Conservation (phyloP, 1,140 invertebrate genomes). For the Eriosoma lanigerum region DNA sequence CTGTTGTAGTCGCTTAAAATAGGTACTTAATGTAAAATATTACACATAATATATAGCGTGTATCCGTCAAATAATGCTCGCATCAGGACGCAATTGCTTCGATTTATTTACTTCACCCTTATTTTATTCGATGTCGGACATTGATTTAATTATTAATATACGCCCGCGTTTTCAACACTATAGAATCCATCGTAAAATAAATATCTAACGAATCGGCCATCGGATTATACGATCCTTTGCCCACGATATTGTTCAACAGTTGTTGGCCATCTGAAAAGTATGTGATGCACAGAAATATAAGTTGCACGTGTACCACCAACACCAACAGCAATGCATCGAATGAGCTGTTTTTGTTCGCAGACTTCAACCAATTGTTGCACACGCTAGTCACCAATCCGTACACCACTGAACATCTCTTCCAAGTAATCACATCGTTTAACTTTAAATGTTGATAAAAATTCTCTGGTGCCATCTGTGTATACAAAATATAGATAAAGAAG, state of each 20-base stretch:
- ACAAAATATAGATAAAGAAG: too few relatives aligned
- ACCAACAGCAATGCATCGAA: conserved; percentile 5
- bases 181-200: conserved; percentile 29
- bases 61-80: not conserved
- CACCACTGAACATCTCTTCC: conserved; percentile 17
- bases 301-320: conserved; percentile 24
- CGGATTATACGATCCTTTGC: conserved; percentile 7
- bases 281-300: conserved; percentile 18
- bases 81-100: not conserved
- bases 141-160: not conserved
- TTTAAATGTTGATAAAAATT: not conserved
- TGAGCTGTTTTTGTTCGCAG: not conserved
- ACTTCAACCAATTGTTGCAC: conserved; percentile 29
- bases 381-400: not conserved
- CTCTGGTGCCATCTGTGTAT: not conserved
- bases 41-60: not conserved
- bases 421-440: not conserved
- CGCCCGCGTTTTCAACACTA: not conserved
- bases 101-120: too few relatives aligned
- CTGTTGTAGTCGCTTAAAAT: too few relatives aligned
- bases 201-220: conserved; percentile 26
- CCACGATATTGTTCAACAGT: not conserved
- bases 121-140: too few relatives aligned
- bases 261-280: conserved; percentile 38
- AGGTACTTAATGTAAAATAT: too few relatives aligned